Conservation (phyloP, 2,797 vertebrate species). For the Anniella stebbinsi region DNA sequence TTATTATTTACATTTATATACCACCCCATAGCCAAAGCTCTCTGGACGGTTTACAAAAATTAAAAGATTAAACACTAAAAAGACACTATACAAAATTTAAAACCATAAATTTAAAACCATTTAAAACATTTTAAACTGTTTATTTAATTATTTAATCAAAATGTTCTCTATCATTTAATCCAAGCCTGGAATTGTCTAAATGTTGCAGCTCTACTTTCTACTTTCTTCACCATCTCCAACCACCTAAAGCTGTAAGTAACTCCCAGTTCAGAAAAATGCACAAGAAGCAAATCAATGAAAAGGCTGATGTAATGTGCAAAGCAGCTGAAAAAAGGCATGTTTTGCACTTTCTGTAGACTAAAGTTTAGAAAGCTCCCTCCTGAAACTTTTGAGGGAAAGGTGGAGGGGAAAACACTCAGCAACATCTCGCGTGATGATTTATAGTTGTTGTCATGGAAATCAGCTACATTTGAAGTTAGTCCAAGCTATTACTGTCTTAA, state of each 20-base stretch:
- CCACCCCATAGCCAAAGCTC: too few relatives aligned
- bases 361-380: slow-evolving; percentile 32
- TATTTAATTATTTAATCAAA: not conserved
- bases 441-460: slow-evolving; percentile 43
- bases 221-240: not conserved
- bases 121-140: too few relatives aligned
- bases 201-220: not conserved
- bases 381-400: slow-evolving; percentile 36
- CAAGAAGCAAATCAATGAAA: not conserved
- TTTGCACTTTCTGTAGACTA: slow-evolving; percentile 9
- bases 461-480: slow-evolving; percentile 35
- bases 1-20: too few relatives aligned
- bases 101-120: too few relatives aligned
- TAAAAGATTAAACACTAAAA: too few relatives aligned
- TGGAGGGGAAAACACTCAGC: not conserved
- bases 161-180: not conserved
- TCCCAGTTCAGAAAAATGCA: slow-evolving; percentile 17
- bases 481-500: slow-evolving; percentile 30
- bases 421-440: slow-evolving; percentile 34
- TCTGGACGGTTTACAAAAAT: too few relatives aligned
- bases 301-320: not conserved
- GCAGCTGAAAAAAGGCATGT: not conserved
- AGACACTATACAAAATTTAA: too few relatives aligned
- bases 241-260: not conserved
- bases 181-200: not conserved